These are phyloP conservation scores for Hermodice carunculata DNA, from an alignment of 2,888 invertebrate genomes.

Conservation along the genomic window DNA sequence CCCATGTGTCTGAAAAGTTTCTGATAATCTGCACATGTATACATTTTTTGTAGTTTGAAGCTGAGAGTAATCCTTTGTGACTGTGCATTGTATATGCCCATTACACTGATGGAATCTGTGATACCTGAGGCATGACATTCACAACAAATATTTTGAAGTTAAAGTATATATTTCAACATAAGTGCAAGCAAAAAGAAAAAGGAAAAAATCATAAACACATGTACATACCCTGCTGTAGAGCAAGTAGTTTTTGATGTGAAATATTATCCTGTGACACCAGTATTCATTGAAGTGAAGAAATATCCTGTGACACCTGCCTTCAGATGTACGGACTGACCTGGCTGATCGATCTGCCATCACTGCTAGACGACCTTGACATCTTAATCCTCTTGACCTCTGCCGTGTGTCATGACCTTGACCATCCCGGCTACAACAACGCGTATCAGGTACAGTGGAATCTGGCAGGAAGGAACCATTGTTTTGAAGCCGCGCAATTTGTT, in stretches of 20 bases:
- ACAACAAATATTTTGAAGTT: not conserved
- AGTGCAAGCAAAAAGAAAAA: not conserved
- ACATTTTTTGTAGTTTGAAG: too few relatives aligned
- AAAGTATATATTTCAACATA: not conserved
- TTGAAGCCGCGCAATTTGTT: too few relatives aligned
- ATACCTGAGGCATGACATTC: too few relatives aligned
- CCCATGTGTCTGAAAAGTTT: too few relatives aligned
- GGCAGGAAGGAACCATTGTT: too few relatives aligned
- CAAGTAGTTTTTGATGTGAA: not conserved
- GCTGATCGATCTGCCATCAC: constrained; percentile 78
- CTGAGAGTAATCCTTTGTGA: too few relatives aligned
- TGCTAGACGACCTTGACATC: constrained; percentile 82
- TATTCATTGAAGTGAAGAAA: not conserved
- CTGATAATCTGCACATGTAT: too few relatives aligned
- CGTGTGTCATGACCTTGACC: constrained; percentile 69
- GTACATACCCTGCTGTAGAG: not conserved
- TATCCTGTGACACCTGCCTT: too few relatives aligned
- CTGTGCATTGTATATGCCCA: too few relatives aligned
- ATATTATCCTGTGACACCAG: not conserved
- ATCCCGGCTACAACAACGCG: constrained; percentile 69
- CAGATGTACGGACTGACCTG: constrained; percentile 87
- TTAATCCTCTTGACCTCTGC: constrained; percentile 73
- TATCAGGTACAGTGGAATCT: constrained; percentile 50
- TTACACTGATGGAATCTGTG: not conserved
- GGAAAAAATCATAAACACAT: not conserved